These are phyloP conservation scores for Zhuqinia jingwanae DNA, from an alignment of 2,888 invertebrate genomes.

Conservation along the genomic window DNA sequence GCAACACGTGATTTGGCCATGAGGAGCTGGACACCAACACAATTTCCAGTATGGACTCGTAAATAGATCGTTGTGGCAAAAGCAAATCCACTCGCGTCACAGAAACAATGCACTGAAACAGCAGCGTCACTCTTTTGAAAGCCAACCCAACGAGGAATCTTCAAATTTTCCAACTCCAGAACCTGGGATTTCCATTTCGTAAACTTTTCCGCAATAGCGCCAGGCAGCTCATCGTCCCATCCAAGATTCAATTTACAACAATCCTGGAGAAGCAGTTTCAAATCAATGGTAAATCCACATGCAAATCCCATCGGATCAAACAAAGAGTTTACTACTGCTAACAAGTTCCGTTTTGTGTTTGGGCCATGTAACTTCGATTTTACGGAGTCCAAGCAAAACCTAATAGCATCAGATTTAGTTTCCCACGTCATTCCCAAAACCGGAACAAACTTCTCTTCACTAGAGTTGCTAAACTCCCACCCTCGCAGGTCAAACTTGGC, in stretches of 20 bases:
- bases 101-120: background rate
- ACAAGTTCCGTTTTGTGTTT: background rate
- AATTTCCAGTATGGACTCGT: no score
- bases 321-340: background rate
- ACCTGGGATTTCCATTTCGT: background rate
- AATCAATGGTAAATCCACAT: background rate
- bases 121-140: no score
- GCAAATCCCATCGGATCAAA: constrained; percentile 7
- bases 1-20: background rate
- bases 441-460: background rate
- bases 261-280: background rate
- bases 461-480: background rate
- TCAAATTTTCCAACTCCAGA: background rate
- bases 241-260: background rate
- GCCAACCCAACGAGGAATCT: background rate
- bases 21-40: background rate
- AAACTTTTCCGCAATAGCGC: background rate
- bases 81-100: background rate
- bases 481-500: constrained; percentile 7
- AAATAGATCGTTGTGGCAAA: background rate
- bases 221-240: background rate
- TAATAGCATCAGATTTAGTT: background rate
- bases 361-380: background rate
- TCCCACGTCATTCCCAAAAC: background rate
- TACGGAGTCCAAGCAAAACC: no score